These are phyloP conservation scores for Hepsetus odoe DNA, from an alignment of 2,113 vertebrate genomes.

Conservation along the genomic window DNA sequence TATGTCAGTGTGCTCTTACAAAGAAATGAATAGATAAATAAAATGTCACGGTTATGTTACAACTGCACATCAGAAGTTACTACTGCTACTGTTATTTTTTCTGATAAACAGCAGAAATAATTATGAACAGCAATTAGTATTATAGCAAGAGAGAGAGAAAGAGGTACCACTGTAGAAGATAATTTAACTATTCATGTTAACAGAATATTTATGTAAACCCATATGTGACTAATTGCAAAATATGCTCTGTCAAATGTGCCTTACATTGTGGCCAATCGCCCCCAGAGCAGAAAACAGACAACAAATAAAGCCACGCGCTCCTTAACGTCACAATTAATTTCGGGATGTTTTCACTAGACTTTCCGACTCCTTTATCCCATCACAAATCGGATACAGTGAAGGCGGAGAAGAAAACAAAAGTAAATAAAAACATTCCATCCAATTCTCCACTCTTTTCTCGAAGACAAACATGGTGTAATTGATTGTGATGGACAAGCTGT, in stretches of 20 bases:
- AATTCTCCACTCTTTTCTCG: conserved; percentile 44
- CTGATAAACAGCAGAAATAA: no score
- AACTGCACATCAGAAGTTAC: no score
- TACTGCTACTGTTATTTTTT: no score
- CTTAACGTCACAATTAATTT: not conserved
- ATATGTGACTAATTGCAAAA: no score
- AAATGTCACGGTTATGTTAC: no score
- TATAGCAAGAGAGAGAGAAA: no score
- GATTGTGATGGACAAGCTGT: conserved; percentile 25
- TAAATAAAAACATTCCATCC: conserved; percentile 60
- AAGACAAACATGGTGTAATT: conserved; percentile 42
- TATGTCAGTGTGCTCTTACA: no score
- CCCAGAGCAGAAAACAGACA: not conserved
- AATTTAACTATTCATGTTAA: no score
- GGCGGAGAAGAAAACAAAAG: conserved; percentile 9
- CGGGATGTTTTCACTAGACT: conserved; percentile 53
- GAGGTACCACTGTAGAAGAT: no score
- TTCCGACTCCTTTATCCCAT: conserved; percentile 4
- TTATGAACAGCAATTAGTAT: no score
- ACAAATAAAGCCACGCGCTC: not conserved
- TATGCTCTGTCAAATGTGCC: not conserved
- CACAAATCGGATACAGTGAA: conserved; percentile 48
- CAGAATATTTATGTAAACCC: no score
- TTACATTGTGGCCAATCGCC: not conserved
- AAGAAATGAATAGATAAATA: no score